These are phyloP conservation scores for Catagonus wagneri DNA, from an alignment of 2,113 vertebrate species.

Conservation along the genomic window DNA sequence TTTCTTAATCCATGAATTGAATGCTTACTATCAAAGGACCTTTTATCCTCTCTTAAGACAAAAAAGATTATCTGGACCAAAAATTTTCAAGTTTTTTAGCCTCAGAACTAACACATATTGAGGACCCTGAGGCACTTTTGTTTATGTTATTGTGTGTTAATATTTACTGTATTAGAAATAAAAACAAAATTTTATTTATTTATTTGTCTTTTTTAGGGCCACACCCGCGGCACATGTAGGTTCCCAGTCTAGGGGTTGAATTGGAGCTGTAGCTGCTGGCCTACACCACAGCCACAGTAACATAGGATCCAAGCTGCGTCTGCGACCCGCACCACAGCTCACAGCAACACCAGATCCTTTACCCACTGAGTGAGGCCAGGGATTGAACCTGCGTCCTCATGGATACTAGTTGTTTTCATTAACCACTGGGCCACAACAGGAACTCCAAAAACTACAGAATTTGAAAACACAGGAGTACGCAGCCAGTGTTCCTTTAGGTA, in stretches of 20 bases:
- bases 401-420: too few species aligned
- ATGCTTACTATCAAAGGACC: neutral
- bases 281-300: too few species aligned
- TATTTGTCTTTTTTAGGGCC: too few species aligned
- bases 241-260: too few species aligned
- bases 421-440: too few species aligned
- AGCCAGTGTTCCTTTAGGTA: neutral
- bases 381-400: too few species aligned
- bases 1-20: slow-evolving; percentile 13
- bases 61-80: neutral
- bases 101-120: neutral
- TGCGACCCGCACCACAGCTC: too few species aligned
- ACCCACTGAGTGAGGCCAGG: too few species aligned
- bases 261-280: too few species aligned
- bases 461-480: neutral
- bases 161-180: neutral
- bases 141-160: neutral
- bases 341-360: too few species aligned
- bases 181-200: neutral
- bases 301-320: too few species aligned
- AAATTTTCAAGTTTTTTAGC: neutral
- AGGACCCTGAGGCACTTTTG: neutral
- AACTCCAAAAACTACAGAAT: neutral
- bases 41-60: neutral
- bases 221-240: too few species aligned